phyloP scores from a whole-genome alignment of 1,140 invertebrate genomes.

The Oedothorax gibbosus region DNA sequence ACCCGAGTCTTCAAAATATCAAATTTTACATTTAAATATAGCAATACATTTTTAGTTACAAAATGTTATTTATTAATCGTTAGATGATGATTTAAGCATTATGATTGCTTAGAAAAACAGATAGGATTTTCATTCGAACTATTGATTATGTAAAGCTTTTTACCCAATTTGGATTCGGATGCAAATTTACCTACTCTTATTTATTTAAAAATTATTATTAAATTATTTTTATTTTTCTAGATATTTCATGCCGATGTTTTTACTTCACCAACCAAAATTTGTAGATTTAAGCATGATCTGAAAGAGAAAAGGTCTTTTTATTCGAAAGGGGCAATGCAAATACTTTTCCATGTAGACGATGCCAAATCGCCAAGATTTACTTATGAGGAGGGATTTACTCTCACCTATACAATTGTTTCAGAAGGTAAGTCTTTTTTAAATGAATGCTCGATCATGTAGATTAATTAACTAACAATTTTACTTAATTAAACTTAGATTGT shows the following conservation, averaged over 20 bases:
- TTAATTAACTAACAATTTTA: no score
- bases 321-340: conserved; percentile 5
- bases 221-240: not conserved
- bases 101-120: no score
- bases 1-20: no score
- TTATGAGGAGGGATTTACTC: conserved; percentile 33
- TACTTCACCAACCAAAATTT: conserved; percentile 16
- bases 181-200: not conserved
- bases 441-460: not conserved
- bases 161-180: not conserved
- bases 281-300: conserved; percentile 29
- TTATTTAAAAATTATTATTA: no score
- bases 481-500: no score
- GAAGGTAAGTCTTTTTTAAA: conserved; percentile 25
- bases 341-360: conserved; percentile 1
- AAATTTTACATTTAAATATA: no score
- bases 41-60: no score
- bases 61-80: no score
- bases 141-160: not conserved
- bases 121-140: no score
- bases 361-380: not conserved
- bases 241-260: conserved; percentile 25
- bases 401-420: conserved; percentile 24
- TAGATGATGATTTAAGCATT: no score
- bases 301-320: conserved; percentile 21